phyloP scores from a whole-genome alignment of 2,888 invertebrate species.

The Drosophila peninsularis region DNA sequence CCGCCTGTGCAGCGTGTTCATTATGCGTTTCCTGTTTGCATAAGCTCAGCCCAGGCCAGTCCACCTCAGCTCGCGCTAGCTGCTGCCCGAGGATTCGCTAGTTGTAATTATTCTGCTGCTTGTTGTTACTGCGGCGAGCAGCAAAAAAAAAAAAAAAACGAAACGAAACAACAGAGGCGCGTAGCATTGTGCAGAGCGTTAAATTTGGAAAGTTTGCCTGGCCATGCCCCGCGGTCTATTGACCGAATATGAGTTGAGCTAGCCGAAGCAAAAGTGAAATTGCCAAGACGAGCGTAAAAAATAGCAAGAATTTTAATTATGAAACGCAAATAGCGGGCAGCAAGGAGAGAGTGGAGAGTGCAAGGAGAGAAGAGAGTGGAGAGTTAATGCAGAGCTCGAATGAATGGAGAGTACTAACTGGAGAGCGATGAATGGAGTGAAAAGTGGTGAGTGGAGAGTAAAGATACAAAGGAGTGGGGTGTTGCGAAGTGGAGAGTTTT shows the following conservation, averaged over 20 bases:
- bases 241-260: constrained; percentile 56
- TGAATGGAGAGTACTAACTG: background rate
- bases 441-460: background rate
- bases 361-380: background rate
- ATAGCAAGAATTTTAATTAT: constrained; percentile 67
- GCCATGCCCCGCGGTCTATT: constrained; percentile 64
- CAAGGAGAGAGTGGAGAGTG: constrained; percentile 1
- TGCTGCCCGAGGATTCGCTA: constrained; percentile 49
- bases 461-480: background rate
- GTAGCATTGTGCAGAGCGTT: constrained; percentile 71
- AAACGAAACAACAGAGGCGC: constrained; percentile 24
- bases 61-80: constrained; percentile 14
- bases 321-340: constrained; percentile 52
- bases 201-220: constrained; percentile 75
- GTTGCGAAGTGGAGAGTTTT: background rate
- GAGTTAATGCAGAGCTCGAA: background rate
- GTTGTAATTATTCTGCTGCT: constrained; percentile 71
- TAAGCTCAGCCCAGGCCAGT: constrained; percentile 46
- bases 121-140: constrained; percentile 46
- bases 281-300: constrained; percentile 60
- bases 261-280: constrained; percentile 57
- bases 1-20: constrained; percentile 62
- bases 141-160: constrained; percentile 1
- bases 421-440: background rate
- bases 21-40: constrained; percentile 80